These are phyloP conservation scores for Tonatia bakeri DNA, from an alignment of 2,113 vertebrate genomes.

Conservation along the genomic window DNA sequence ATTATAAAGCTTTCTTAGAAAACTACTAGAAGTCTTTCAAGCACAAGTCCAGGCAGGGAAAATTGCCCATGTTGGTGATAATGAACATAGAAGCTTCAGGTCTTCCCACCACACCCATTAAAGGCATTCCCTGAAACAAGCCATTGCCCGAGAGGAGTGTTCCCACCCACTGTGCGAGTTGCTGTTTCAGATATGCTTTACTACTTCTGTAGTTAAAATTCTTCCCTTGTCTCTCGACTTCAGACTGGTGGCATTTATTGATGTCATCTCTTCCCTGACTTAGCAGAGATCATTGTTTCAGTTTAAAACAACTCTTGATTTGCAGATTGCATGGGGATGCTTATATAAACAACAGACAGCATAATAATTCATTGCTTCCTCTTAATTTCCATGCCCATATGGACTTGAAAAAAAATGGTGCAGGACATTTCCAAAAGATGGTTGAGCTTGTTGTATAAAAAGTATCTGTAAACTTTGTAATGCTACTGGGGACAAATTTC, in stretches of 20 bases:
- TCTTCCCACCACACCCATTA: neutral
- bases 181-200: neutral
- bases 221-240: neutral
- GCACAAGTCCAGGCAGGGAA: neutral
- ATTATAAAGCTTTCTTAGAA: neutral
- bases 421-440: neutral
- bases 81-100: neutral
- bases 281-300: neutral
- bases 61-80: neutral
- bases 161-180: neutral
- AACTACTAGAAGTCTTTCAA: neutral
- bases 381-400: neutral
- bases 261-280: neutral
- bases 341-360: neutral
- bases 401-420: neutral
- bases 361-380: neutral
- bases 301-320: neutral
- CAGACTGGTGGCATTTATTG: neutral
- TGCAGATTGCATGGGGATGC: neutral
- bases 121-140: neutral
- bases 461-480: neutral
- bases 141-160: neutral
- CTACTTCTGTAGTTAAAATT: neutral
- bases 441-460: neutral
- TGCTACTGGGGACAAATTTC: neutral